Evolutionary conservation across 2,113 vertebrate species (phyloP).

Genomic region (Dromiciops gliroides): DNA sequence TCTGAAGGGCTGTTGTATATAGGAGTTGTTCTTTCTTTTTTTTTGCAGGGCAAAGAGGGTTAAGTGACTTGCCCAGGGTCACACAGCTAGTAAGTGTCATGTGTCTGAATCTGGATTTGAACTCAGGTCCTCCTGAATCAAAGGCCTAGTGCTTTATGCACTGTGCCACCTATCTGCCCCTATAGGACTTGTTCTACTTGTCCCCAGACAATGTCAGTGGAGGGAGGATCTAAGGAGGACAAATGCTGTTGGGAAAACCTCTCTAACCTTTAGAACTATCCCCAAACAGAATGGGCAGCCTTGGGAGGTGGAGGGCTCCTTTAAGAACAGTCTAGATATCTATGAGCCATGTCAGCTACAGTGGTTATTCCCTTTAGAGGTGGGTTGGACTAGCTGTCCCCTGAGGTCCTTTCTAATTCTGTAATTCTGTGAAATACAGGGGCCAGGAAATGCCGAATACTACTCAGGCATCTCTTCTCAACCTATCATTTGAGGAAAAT

Average conservation of each 20-base stretch:
- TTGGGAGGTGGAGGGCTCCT: background rate
- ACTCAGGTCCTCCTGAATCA: no score
- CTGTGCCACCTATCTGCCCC: no score
- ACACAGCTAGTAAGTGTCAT: no score
- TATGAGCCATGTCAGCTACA: background rate
- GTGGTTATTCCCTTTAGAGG: background rate
- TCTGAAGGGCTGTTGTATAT: background rate
- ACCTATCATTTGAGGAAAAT: conserved; percentile 56
- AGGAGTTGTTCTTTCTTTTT: no score
- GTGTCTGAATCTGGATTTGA: no score
- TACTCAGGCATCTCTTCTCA: background rate
- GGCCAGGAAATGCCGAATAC: background rate
- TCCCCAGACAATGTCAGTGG: background rate
- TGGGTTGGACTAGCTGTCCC: background rate
- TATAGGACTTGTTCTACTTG: background rate
- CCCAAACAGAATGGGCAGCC: background rate
- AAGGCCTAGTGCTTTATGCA: no score
- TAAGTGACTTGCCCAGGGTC: no score
- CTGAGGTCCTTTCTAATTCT: background rate
- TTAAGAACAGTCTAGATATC: background rate
- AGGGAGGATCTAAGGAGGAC: background rate
- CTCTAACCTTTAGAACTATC: no score
- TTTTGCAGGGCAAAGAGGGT: no score
- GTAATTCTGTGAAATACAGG: background rate
- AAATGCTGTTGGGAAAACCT: background rate